These are phyloP conservation scores for Netelia fuscicornis DNA, from an alignment of 2,888 invertebrate genomes.

Conservation along the genomic window DNA sequence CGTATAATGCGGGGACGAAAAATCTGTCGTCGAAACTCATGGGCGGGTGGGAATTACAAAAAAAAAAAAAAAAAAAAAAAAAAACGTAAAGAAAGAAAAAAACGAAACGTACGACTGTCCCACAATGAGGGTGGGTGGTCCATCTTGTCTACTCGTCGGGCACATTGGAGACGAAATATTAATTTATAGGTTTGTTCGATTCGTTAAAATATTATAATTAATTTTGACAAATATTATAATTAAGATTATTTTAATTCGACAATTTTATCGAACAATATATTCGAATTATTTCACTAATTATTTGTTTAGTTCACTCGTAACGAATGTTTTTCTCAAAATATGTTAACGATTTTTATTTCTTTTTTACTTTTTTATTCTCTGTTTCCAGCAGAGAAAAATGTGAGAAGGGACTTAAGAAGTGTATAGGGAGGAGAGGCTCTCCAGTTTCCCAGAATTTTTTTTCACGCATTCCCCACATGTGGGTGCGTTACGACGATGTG, in stretches of 20 bases:
- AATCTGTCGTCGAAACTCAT: conserved; percentile 59
- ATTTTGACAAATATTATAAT: no score
- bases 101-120: conserved; percentile 39
- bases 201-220: no score
- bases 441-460: background rate
- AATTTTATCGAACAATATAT: no score
- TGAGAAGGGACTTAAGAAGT: conserved; percentile 7
- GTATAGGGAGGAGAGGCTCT: background rate
- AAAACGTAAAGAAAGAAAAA: conserved; percentile 22
- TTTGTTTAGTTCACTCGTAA: background rate
- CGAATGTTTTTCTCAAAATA: background rate
- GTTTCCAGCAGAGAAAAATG: background rate
- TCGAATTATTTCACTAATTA: no score
- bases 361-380: background rate
- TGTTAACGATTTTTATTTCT: background rate
- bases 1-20: conserved; percentile 41
- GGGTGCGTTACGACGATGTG: background rate
- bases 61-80: conserved; percentile 22
- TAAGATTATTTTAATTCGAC: no score
- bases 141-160: conserved; percentile 48
- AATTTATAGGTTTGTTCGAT: background rate
- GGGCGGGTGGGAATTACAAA: conserved; percentile 36
- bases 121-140: conserved; percentile 44
- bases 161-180: background rate
- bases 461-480: background rate